These are phyloP conservation scores for Osmerus eperlanus DNA, from an alignment of 2,113 vertebrate genomes.

Conservation along the genomic window DNA sequence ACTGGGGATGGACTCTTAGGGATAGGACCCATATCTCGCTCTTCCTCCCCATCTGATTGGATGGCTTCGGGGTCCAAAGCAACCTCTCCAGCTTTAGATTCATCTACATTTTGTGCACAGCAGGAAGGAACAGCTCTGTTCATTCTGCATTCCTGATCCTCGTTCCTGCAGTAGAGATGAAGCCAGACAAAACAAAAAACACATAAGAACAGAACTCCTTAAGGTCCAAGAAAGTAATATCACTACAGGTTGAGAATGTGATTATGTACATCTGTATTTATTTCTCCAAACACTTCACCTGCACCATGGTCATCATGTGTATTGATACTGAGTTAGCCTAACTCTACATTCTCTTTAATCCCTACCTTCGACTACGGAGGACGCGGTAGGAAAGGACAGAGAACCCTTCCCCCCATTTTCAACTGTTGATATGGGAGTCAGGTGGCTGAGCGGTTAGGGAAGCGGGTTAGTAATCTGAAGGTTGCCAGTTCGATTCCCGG, in stretches of 20 bases:
- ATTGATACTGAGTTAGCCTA: no score
- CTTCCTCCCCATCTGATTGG: conserved; percentile 20
- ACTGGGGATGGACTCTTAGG: conserved; percentile 37
- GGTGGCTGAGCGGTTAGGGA: no score
- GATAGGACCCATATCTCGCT: neutral
- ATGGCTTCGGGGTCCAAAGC: neutral
- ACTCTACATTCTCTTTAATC: neutral
- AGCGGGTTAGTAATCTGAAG: no score
- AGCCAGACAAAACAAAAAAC: neutral
- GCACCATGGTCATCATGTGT: no score
- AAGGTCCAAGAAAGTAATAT: neutral
- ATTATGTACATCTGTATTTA: neutral
- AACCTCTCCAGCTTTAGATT: neutral
- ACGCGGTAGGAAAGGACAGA: neutral
- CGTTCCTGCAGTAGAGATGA: conserved; percentile 31
- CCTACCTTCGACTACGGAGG: conserved; percentile 2
- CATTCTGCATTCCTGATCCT: conserved; percentile 5
- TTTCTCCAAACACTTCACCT: no score
- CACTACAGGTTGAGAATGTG: no score
- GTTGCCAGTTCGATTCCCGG: no score
- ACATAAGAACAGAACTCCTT: neutral
- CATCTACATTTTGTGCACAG: conserved; percentile 10
- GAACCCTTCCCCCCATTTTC: neutral
- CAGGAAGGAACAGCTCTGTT: neutral
- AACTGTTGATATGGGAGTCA: conserved; percentile 7